phyloP scores from a whole-genome alignment of 1,140 invertebrate genomes.

The Neuroterus valhalla region DNA sequence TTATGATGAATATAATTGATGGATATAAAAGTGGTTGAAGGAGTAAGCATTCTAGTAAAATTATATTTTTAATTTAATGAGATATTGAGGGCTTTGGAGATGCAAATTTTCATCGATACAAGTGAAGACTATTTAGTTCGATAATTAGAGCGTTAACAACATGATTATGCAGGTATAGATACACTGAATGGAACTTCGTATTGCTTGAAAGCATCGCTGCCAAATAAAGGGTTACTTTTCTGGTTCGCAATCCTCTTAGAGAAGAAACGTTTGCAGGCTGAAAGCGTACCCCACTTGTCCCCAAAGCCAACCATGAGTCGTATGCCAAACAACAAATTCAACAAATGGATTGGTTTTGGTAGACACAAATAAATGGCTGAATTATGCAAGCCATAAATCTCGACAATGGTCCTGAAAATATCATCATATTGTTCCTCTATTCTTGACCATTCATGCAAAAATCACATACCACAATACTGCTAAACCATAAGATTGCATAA shows the following conservation, averaged over 20 bases:
- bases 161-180: conserved; percentile 20
- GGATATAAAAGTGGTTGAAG: too few species aligned
- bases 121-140: background rate
- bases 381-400: conserved; percentile 21
- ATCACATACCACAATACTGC: background rate
- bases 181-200: conserved; percentile 10
- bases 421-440: background rate
- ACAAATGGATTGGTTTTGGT: conserved; percentile 12
- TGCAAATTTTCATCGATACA: conserved; percentile 17
- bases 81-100: background rate
- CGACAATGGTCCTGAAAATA: background rate
- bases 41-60: background rate
- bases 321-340: conserved; percentile 5
- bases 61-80: background rate
- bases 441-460: background rate
- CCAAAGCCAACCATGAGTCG: background rate
- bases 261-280: background rate
- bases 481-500: background rate
- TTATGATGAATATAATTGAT: too few species aligned
- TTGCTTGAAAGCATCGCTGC: conserved; percentile 13
- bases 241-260: conserved; percentile 19
- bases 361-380: conserved; percentile 1
- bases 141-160: conserved; percentile 28
- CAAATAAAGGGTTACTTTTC: conserved; percentile 30
- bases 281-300: conserved; percentile 8